A percentile compares a stretch with the other conserved stretches of the same genome.
phyloP scores from a whole-genome alignment of 92 coral and sea anemone species.

The Scolanthus callimorphus region DNA sequence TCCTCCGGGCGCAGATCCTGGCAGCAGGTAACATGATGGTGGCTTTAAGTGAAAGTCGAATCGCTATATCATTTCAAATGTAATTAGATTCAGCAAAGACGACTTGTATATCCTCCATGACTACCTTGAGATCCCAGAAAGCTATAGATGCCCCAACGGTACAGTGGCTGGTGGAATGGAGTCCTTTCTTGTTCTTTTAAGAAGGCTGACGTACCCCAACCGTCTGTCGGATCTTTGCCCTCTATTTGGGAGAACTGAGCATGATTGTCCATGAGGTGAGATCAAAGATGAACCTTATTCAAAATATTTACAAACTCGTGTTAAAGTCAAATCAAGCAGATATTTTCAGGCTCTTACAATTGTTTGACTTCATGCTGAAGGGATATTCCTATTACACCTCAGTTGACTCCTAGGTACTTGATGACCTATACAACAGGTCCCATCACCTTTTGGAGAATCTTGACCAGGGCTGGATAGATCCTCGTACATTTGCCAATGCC shows the following conservation, averaged over 20 bases:
- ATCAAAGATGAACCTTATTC: too few species aligned
- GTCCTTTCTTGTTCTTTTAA: constrained; percentile 40
- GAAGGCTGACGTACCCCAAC: constrained; percentile 56
- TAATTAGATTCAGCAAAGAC: constrained; percentile 45
- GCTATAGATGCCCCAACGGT: constrained; percentile 60
- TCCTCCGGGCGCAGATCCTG: too few species aligned
- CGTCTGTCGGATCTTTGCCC: constrained; percentile 52
- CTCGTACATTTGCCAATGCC: constrained; percentile 51
- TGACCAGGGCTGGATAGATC: constrained; percentile 53
- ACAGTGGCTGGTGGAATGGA: constrained; percentile 66
- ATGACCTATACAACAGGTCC: constrained; percentile 30
- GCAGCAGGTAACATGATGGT: too few species aligned
- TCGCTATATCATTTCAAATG: too few species aligned
- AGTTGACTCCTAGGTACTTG: too few species aligned
- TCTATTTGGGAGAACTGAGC: constrained; percentile 58
- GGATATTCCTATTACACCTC: too few species aligned
- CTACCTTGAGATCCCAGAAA: constrained; percentile 30
- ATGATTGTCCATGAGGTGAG: constrained; percentile 63
- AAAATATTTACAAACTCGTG: too few species aligned
- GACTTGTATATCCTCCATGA: constrained; percentile 36
- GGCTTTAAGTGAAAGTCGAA: too few species aligned
- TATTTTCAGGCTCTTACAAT: too few species aligned
- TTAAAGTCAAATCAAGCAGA: too few species aligned
- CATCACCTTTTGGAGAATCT: constrained; percentile 41
- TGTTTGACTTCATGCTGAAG: too few species aligned